phyloP scores from a whole-genome alignment of 2,888 invertebrate genomes.

The Barypeithes pellucidus region DNA sequence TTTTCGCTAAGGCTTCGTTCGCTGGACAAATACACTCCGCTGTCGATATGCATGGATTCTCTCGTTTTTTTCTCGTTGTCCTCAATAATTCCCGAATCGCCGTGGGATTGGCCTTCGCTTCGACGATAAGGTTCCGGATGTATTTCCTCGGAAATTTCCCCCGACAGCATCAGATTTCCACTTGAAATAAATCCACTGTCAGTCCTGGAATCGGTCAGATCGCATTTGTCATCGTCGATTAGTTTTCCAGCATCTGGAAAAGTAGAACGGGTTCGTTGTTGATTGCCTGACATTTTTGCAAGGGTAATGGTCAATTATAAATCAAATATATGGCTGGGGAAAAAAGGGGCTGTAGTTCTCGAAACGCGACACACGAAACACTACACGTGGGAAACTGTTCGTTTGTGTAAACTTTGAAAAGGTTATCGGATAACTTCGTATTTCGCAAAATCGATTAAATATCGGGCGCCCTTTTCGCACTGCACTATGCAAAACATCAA shows the following conservation, averaged over 20 bases:
- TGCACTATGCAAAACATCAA: conserved; percentile 39
- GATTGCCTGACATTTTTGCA: conserved; percentile 57
- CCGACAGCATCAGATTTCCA: conserved; percentile 64
- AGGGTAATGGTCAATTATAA: conserved; percentile 49
- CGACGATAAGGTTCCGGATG: conserved; percentile 50
- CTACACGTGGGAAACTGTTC: conserved; percentile 30
- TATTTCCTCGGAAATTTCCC: conserved; percentile 64
- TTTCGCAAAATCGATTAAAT: conserved; percentile 48
- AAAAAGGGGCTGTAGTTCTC: neutral
- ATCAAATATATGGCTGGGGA: conserved; percentile 36
- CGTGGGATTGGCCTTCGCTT: conserved; percentile 25
- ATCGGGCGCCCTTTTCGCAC: conserved; percentile 34
- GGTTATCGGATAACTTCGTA: conserved; percentile 47
- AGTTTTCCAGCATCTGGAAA: conserved; percentile 64
- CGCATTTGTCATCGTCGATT: conserved; percentile 62
- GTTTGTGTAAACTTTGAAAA: conserved; percentile 32
- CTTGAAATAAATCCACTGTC: conserved; percentile 68
- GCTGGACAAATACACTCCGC: conserved; percentile 72
- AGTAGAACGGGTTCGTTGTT: conserved; percentile 49
- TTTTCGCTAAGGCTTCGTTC: conserved; percentile 69
- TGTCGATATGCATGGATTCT: conserved; percentile 75
- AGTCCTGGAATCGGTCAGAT: conserved; percentile 60
- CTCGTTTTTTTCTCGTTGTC: conserved; percentile 54
- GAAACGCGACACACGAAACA: conserved; percentile 25
- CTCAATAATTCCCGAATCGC: conserved; percentile 53